Conservation (phyloP, 2,113 vertebrate species). For the Coturnix japonica region DNA sequence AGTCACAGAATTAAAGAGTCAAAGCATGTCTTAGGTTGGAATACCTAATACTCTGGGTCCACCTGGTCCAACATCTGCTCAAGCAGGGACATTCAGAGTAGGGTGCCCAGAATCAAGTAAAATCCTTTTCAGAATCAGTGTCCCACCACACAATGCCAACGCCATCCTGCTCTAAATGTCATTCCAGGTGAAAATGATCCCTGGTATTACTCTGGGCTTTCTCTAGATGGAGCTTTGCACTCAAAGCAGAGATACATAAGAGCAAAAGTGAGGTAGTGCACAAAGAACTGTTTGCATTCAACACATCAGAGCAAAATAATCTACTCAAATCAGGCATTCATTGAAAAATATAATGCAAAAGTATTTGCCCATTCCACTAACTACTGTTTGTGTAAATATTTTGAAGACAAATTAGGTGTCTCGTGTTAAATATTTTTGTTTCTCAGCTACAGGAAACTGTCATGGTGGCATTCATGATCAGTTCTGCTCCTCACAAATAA, state of each 20-base stretch:
- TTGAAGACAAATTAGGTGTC: background rate
- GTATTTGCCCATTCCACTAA: background rate
- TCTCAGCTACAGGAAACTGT: background rate
- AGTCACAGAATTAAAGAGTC: background rate
- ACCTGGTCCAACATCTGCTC: background rate
- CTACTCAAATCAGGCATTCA: background rate
- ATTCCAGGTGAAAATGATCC: background rate
- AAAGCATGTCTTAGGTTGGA: background rate
- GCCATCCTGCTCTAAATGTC: background rate
- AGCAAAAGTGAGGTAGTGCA: background rate
- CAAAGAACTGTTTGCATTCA: background rate
- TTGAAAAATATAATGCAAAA: background rate
- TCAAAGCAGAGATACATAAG: background rate
- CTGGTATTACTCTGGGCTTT: background rate
- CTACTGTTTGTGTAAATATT: background rate
- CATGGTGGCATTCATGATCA: background rate
- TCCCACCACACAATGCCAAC: background rate
- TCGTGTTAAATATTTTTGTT: background rate
- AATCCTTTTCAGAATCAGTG: background rate
- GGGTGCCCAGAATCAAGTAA: background rate
- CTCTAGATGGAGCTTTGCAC: background rate
- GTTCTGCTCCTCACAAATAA: background rate
- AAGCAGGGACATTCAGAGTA: background rate
- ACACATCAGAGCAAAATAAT: background rate
- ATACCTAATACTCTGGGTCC: background rate